Evolutionary conservation across 2,888 invertebrate species (phyloP).

Genomic region (Parnassius apollo): DNA sequence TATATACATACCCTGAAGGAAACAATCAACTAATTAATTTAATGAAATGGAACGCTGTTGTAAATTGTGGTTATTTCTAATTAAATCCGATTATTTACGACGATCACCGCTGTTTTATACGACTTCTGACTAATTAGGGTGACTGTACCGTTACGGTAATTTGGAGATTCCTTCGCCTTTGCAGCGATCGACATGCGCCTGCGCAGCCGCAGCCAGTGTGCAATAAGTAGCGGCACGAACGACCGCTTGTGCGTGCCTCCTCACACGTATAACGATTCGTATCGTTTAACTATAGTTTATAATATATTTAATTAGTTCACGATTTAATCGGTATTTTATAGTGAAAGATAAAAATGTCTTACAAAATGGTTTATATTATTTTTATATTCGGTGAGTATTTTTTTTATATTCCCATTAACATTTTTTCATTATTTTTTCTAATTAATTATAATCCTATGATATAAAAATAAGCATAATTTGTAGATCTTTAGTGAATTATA

Average conservation of each 20-base stretch:
- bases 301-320: not conserved
- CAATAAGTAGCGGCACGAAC: conserved; percentile 32
- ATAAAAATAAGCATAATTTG: too few species aligned
- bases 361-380: conserved; percentile 8
- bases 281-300: not conserved
- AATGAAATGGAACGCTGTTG: not conserved
- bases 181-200: conserved; percentile 1
- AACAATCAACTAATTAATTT: not conserved
- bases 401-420: too few species aligned
- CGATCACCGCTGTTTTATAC: conserved; percentile 9
- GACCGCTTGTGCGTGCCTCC: conserved; percentile 24
- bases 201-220: conserved; percentile 39
- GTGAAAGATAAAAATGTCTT: not conserved
- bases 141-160: conserved; percentile 31
- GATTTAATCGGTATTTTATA: not conserved
- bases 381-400: conserved; percentile 21
- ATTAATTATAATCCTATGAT: too few species aligned
- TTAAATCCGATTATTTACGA: conserved; percentile 24
- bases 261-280: not conserved
- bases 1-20: not conserved
- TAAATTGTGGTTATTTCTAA: conserved; percentile 27
- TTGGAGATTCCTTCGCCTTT: conserved; percentile 29
- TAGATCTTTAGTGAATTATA: too few species aligned
- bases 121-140: conserved; percentile 22
- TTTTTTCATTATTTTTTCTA: too few species aligned